A percentile compares a stretch with the other conserved stretches of the same genome.
Evolutionary conservation across 2,113 vertebrate species (phyloP).

Genomic region (Bombycilla garrulus): DNA sequence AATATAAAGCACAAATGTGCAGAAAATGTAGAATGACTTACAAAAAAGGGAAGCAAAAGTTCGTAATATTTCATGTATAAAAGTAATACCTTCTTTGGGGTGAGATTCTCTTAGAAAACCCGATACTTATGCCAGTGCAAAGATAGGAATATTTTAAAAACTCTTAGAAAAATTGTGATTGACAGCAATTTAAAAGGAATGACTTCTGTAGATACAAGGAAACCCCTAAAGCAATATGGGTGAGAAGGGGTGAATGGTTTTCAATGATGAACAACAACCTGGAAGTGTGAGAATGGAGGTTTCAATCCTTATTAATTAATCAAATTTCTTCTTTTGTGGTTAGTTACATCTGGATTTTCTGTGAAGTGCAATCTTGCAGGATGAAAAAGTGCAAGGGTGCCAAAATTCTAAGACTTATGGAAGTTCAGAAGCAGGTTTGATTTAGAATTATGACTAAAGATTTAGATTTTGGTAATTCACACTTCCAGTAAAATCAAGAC

Average conservation of each 20-base stretch:
- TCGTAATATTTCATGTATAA: slow-evolving; percentile 78
- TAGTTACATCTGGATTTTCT: slow-evolving; percentile 51
- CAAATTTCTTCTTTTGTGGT: slow-evolving; percentile 68
- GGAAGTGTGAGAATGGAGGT: slow-evolving; percentile 68
- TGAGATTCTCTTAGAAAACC: slow-evolving; percentile 73
- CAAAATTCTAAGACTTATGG: background rate
- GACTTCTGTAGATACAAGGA: slow-evolving; percentile 65
- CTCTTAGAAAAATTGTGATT: slow-evolving; percentile 63
- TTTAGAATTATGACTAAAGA: background rate
- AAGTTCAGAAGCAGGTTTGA: background rate
- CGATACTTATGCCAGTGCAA: slow-evolving; percentile 75
- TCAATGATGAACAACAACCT: slow-evolving; percentile 63
- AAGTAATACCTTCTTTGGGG: slow-evolving; percentile 78
- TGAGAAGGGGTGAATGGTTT: slow-evolving; percentile 66
- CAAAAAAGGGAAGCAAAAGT: slow-evolving; percentile 78
- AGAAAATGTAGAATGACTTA: slow-evolving; percentile 82
- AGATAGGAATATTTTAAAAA: slow-evolving; percentile 70
- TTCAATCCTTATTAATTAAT: slow-evolving; percentile 70
- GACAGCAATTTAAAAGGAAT: slow-evolving; percentile 69
- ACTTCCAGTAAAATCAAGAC: slow-evolving; percentile 7
- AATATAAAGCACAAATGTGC: slow-evolving; percentile 83
- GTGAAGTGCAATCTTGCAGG: slow-evolving; percentile 31
- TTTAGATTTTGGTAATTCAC: background rate
- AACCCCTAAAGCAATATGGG: slow-evolving; percentile 72
- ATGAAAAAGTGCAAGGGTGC: background rate